phyloP scores from a whole-genome alignment of 2,113 vertebrate species.

The Myiagra hebetior region DNA sequence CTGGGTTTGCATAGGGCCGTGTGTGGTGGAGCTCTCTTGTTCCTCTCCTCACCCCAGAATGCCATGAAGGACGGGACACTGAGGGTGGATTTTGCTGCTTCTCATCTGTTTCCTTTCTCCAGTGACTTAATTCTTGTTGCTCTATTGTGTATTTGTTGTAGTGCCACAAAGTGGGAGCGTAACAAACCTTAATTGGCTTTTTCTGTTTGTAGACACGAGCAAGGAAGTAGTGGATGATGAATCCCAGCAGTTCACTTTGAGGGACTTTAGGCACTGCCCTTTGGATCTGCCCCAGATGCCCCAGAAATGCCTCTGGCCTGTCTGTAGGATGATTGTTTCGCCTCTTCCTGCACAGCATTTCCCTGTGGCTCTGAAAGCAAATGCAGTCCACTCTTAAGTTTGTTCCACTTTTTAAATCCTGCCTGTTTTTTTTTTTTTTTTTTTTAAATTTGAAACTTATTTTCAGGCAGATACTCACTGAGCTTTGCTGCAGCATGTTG shows the following conservation, averaged over 20 bases:
- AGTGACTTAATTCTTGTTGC: neutral
- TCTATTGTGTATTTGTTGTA: neutral
- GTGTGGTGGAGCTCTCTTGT: neutral
- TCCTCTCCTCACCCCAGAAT: neutral
- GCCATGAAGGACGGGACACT: neutral
- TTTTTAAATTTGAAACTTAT: neutral
- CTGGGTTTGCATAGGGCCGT: neutral
- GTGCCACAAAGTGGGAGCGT: neutral
- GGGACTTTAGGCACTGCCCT: neutral
- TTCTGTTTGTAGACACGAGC: neutral
- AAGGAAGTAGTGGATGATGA: neutral
- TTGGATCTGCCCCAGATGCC: neutral
- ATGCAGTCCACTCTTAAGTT: neutral
- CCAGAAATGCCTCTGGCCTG: neutral
- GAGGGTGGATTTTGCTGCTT: neutral
- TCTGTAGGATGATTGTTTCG: neutral
- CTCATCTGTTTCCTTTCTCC: neutral
- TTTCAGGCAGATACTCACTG: neutral
- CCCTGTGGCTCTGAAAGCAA: neutral
- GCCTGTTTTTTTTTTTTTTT: neutral
- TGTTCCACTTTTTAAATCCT: neutral
- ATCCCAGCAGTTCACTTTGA: neutral
- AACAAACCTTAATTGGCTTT: neutral
- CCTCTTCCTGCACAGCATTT: neutral
- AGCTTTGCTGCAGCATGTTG: constrained; percentile 13